Evolutionary conservation across 2,888 invertebrate genomes (phyloP), one percentile per base, ranked within the genome.

Genomic region (Drosophila phalerata): DNA sequence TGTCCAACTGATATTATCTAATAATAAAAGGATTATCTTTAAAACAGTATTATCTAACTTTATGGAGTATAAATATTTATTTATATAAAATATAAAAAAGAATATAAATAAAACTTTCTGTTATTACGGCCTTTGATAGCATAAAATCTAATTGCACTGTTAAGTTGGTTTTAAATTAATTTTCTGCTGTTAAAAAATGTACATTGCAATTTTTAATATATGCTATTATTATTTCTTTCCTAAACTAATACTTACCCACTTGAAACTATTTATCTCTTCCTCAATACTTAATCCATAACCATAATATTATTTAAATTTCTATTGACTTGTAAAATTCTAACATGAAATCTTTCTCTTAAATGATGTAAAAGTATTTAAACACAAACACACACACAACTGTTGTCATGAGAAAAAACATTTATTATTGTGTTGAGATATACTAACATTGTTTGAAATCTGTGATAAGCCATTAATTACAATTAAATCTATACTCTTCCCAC

Each of bases 301-400:
- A 22, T 1, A 6, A 32, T 22, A 32, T 6, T 22, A 4, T 34
- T 15, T 32, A 32, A n/a, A 9, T 56, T 32, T 48, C 15, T 42
- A 25, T 22, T 43, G 34, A 11, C 15, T 25, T 42, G 40, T 32
- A 40, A 5, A 28, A 11, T 34, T 40, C 5, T 25, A 25, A 45
- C 34, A 5, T 17, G 9, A 45, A 43, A 17, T 37, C 51, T 66
- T 55, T 65, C 61, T 58, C 48, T 53, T 45, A 40, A 49, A 49
- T 8, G 40, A 53, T 13, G 17, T 10, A 28, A 53, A 28, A 38
- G 28, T 40, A 22, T 51, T 10, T 51, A 43, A 5, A 45, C 34
- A 51, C 25, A 57, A 51, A 56, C 25, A 57, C 58, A 56, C 8
- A 60, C 40, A 55, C 30, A 42, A 58, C 48, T 55, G 67, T 57